A percentile compares a stretch with the other conserved stretches of the same genome.
Conservation (phyloP, 2,113 vertebrate species). For the Tragelaphus strepsiceros region DNA sequence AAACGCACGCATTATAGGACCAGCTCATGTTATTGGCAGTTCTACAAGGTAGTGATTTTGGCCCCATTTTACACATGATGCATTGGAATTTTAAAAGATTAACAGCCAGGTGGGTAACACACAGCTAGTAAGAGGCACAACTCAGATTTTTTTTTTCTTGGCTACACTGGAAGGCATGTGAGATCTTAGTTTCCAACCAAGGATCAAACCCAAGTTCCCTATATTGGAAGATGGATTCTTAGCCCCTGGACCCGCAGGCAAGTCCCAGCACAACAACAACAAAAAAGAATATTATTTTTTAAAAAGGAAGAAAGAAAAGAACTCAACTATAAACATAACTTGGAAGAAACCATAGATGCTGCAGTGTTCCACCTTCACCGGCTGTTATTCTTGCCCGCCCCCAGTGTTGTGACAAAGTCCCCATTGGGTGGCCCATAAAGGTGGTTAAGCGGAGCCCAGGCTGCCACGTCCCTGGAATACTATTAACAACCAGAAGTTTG, state of each 20-base stretch:
- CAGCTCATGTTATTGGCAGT: background rate
- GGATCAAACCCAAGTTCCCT: background rate
- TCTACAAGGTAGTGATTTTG: background rate
- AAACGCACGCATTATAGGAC: background rate
- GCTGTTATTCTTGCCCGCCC: background rate
- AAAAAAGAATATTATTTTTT: background rate
- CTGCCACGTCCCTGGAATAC: background rate
- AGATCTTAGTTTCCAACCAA: background rate
- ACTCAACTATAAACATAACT: background rate
- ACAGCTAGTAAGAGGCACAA: background rate
- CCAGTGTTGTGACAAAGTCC: background rate
- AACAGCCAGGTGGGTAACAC: background rate
- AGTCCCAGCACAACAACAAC: background rate
- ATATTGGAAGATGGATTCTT: background rate
- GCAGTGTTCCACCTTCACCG: background rate
- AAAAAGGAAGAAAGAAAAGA: background rate
- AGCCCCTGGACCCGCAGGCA: background rate
- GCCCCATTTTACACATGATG: background rate
- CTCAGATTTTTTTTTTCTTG: background rate
- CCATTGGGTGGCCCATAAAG: background rate
- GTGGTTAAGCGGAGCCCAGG: background rate
- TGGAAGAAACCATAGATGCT: background rate
- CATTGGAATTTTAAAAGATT: background rate
- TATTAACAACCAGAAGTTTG: background rate
- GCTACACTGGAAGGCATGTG: background rate